Evolutionary conservation across 2,888 invertebrate species (phyloP), one percentile per base, ranked within the genome.

Genomic region (Criorhina ranunculi): DNA sequence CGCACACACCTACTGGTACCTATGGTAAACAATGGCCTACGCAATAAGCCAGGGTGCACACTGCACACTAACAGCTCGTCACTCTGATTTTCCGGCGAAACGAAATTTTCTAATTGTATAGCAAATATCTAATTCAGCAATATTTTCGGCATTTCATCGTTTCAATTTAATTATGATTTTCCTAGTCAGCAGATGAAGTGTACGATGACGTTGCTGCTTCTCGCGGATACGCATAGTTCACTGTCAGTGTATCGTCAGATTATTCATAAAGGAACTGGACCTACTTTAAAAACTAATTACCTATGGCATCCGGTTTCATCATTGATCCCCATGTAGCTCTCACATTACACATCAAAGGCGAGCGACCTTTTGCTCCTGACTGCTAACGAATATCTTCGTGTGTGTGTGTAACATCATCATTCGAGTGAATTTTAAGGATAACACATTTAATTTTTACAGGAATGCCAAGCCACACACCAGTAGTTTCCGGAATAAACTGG

Each of bases 41-140:
- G 42, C 73, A 73, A 67, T 73, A 42, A 79, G 72, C 40, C 44
- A 55, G 24, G 15, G 37, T 49, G 37, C 17, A 75, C 76, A 66
- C 76, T 29, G 31, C n/a, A n/a, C n/a, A n/a, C n/a, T n/a, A n/a
- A n/a, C 76, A 49, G 49, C 37, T 59, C 70, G 31, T 35, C 55
- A 40, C 60, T 33, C 55, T 46, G 37, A 62, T 66, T 55, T 62
- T 15, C 1, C 11, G 12, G 24, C 24, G 3, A 42, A 59, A 69
- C 29, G 19, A 12, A 73, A 33, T 49, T 60, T 62, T 55, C 62
- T 64, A 75, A 69, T 75, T 75, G 75, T 49, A 29, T 15, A 31
- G 53, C 51, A 79, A 79, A 75, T 70, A 64, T 69, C 75, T 59
- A 66, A 75, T 66, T 70, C 64, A 69, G 79, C 73, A 79, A 59